phyloP scores from a whole-genome alignment of 2,888 invertebrate species.

The Hemithea aestivaria region DNA sequence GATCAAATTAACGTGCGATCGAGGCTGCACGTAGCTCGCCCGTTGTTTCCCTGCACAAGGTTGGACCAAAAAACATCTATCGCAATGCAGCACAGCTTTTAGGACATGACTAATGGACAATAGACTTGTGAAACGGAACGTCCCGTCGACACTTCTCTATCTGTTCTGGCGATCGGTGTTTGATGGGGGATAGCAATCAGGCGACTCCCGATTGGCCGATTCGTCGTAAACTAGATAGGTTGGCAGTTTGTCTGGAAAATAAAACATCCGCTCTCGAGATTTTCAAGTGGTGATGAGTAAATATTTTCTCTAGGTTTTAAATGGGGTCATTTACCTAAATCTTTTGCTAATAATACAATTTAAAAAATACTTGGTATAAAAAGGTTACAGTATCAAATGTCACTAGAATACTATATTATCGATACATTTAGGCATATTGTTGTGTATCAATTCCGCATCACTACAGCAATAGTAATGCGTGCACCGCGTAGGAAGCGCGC shows the following conservation, averaged over 20 bases:
- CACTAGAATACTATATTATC: slow-evolving; percentile 9
- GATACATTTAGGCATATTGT: slow-evolving; percentile 14
- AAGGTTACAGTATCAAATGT: too few species aligned
- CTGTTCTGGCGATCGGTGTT: slow-evolving; percentile 2
- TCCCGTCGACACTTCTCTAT: slow-evolving; percentile 22
- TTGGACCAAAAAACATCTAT: slow-evolving; percentile 59
- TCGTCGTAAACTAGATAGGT: slow-evolving; percentile 22
- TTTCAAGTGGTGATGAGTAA: slow-evolving; percentile 11
- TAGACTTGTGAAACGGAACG: slow-evolving; percentile 52
- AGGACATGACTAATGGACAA: slow-evolving; percentile 71
- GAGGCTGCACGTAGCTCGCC: slow-evolving; percentile 67
- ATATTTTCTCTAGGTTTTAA: slow-evolving; percentile 11
- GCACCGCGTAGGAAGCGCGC: slow-evolving; percentile 52
- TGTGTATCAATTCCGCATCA: slow-evolving; percentile 29
- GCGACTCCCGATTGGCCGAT: slow-evolving; percentile 10
- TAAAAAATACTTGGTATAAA: too few species aligned
- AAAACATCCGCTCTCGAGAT: slow-evolving; percentile 16
- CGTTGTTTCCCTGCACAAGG: slow-evolving; percentile 52
- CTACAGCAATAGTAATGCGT: slow-evolving; percentile 28
- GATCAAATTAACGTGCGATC: slow-evolving; percentile 56
- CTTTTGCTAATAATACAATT: not conserved
- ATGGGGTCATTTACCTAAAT: not conserved
- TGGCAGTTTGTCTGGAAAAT: slow-evolving; percentile 15
- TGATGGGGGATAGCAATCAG: slow-evolving; percentile 8
- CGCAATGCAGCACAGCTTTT: slow-evolving; percentile 50